Evolutionary conservation across 2,888 invertebrate genomes (phyloP).

Genomic region (Lepidocyrtoides sp.): DNA sequence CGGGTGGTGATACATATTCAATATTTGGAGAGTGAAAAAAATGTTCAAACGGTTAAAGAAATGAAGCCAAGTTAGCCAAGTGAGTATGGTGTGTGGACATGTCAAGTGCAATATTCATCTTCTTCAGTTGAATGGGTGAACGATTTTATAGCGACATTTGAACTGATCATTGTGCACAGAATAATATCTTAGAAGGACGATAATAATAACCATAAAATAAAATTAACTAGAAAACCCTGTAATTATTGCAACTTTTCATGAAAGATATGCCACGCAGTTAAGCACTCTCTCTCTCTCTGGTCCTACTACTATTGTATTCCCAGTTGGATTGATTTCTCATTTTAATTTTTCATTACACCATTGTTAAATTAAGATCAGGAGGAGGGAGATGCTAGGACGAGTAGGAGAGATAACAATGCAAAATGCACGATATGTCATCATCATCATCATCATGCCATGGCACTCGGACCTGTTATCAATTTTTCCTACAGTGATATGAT

Average conservation of each 20-base stretch:
- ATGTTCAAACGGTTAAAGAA: conserved; percentile 4
- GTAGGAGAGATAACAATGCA: conserved; percentile 4
- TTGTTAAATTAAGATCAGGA: conserved; percentile 39
- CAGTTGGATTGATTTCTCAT: conserved; percentile 10
- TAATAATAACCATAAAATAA: conserved; percentile 30
- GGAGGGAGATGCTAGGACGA: neutral
- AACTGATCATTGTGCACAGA: neutral
- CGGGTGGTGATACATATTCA: too few species aligned
- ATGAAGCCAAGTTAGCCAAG: neutral
- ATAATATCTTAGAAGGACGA: neutral
- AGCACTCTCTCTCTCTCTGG: neutral
- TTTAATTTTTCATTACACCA: neutral
- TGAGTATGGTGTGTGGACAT: too few species aligned
- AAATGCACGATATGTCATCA: neutral
- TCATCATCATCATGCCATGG: neutral
- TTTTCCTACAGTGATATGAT: conserved; percentile 6
- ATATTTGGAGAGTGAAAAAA: neutral
- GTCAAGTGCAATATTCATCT: neutral
- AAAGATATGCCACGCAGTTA: neutral
- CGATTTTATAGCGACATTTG: neutral
- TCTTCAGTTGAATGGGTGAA: neutral
- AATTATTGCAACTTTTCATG: conserved; percentile 16
- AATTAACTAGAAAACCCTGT: conserved; percentile 51
- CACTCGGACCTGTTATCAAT: neutral
- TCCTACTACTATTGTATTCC: neutral